phyloP scores from a whole-genome alignment of 2,888 invertebrate genomes.

The Synergus japonicus region DNA sequence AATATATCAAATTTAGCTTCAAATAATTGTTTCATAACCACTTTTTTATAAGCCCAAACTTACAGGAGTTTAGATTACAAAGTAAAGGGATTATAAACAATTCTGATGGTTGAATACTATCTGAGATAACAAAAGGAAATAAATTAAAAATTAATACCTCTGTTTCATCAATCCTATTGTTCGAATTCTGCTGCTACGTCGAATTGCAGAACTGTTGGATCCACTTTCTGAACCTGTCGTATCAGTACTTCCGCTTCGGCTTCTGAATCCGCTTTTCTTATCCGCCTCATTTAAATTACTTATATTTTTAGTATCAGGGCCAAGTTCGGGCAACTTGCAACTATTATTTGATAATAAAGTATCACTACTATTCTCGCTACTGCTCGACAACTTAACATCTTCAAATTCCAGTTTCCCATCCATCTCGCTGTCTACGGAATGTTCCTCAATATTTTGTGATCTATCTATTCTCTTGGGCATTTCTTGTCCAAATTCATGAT shows the following conservation, averaged over 20 bases:
- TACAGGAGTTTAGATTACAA: no score
- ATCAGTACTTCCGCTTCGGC: slow-evolving; percentile 74
- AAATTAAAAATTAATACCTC: slow-evolving; percentile 73
- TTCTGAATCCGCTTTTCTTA: slow-evolving; percentile 70
- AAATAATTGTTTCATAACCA: no score
- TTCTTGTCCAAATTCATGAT: slow-evolving; percentile 51
- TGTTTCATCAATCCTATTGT: slow-evolving; percentile 85
- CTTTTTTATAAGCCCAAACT: no score
- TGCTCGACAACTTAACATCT: slow-evolving; percentile 70
- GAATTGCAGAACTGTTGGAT: slow-evolving; percentile 78
- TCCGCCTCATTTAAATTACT: slow-evolving; percentile 63
- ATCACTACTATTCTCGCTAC: slow-evolving; percentile 80
- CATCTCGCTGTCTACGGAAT: slow-evolving; percentile 68
- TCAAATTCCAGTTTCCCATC: slow-evolving; percentile 71
- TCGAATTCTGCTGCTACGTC: slow-evolving; percentile 87
- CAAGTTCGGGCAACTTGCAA: slow-evolving; percentile 66
- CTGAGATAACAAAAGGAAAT: not conserved
- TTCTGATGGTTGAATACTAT: not conserved
- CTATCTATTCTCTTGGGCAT: slow-evolving; percentile 50
- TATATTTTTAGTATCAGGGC: slow-evolving; percentile 57
- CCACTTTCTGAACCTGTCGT: slow-evolving; percentile 75
- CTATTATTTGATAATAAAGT: slow-evolving; percentile 73
- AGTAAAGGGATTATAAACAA: not conserved
- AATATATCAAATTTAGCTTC: no score
- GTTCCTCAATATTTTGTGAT: slow-evolving; percentile 60